Conservation (phyloP, 2,888 invertebrate genomes). For the Odiellus spinosus region DNA sequence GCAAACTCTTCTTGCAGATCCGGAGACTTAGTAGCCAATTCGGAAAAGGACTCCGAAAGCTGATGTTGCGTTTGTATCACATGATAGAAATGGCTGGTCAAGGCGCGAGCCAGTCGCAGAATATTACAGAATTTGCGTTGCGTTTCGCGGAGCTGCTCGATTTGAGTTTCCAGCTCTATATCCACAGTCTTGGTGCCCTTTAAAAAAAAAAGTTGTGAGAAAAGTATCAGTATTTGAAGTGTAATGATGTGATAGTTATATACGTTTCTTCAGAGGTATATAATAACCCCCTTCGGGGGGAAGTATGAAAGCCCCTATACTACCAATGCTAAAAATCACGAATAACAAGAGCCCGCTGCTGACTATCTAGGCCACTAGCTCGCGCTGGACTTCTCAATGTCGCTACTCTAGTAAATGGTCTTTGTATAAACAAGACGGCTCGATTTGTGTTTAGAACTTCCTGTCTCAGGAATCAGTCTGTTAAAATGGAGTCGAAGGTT, state of each 20-base stretch:
- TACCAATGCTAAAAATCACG: too few relatives aligned
- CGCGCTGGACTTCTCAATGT: too few relatives aligned
- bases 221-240: neutral
- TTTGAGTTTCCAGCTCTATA: slow-evolving; percentile 78
- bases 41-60: slow-evolving; percentile 82
- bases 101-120: slow-evolving; percentile 63
- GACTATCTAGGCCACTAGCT: too few relatives aligned
- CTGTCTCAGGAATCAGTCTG: too few relatives aligned
- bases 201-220: neutral
- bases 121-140: slow-evolving; percentile 69
- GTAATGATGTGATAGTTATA: too few relatives aligned
- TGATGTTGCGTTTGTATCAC: slow-evolving; percentile 72
- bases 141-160: slow-evolving; percentile 79
- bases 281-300: too few relatives aligned
- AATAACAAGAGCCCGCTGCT: too few relatives aligned
- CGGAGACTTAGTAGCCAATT: slow-evolving; percentile 87
- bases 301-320: too few relatives aligned
- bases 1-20: slow-evolving; percentile 87
- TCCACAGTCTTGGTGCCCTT: slow-evolving; percentile 33
- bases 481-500: too few relatives aligned
- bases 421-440: too few relatives aligned
- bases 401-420: neutral
- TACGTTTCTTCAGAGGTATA: too few relatives aligned
- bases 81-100: slow-evolving; percentile 74
- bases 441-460: too few relatives aligned